Conservation (phyloP, 2,888 invertebrate genomes). For the Megamerina dolium region DNA sequence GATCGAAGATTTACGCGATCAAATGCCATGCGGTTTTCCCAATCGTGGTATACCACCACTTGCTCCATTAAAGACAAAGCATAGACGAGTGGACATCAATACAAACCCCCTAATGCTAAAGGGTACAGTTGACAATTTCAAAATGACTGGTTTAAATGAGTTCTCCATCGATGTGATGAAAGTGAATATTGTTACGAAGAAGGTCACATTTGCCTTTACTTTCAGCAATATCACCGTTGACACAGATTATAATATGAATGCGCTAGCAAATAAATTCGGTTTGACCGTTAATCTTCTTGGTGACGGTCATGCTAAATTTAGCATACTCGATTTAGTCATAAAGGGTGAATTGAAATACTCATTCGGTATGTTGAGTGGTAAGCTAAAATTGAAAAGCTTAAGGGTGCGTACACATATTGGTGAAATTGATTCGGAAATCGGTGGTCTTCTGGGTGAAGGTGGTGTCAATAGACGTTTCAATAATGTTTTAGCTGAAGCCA, state of each 20-base stretch:
- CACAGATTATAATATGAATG: slow-evolving; percentile 31
- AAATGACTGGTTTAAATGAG: slow-evolving; percentile 33
- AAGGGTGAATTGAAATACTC: slow-evolving; percentile 36
- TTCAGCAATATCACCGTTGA: slow-evolving; percentile 35
- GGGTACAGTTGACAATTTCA: slow-evolving; percentile 32
- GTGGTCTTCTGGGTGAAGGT: slow-evolving; percentile 38
- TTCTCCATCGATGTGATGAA: slow-evolving; percentile 36
- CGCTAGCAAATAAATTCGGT: slow-evolving; percentile 35
- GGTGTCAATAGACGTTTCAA: slow-evolving; percentile 36
- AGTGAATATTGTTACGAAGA: slow-evolving; percentile 36
- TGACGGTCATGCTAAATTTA: slow-evolving; percentile 34
- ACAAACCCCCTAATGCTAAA: slow-evolving; percentile 21
- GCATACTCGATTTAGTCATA: slow-evolving; percentile 33
- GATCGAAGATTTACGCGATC: slow-evolving; percentile 28
- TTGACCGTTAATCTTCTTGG: slow-evolving; percentile 39
- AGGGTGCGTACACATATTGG: slow-evolving; percentile 34
- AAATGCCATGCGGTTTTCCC: slow-evolving; percentile 43
- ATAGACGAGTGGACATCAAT: slow-evolving; percentile 31
- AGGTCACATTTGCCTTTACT: slow-evolving; percentile 30
- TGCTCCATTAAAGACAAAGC: slow-evolving; percentile 33
- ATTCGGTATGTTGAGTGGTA: slow-evolving; percentile 29
- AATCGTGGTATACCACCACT: slow-evolving; percentile 35
- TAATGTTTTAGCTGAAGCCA: slow-evolving; percentile 30
- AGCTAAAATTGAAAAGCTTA: slow-evolving; percentile 34
- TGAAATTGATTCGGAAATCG: slow-evolving; percentile 37